phyloP scores from a whole-genome alignment of 2,113 vertebrate species.

The Cheirogaleus medius region DNA sequence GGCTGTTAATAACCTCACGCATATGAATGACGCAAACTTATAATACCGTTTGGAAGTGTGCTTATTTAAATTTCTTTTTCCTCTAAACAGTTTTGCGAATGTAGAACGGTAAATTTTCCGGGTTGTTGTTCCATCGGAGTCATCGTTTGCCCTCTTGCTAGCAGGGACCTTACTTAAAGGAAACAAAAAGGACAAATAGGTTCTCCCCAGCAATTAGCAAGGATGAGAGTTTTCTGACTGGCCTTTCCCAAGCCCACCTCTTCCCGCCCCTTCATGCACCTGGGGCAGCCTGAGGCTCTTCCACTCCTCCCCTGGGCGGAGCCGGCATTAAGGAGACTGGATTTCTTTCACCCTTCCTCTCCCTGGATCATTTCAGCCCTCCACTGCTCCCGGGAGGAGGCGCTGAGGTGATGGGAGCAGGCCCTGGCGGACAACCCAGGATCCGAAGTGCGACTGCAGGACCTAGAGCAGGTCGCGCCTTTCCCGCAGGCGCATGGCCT shows the following conservation, averaged over 20 bases:
- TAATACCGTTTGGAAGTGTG: neutral
- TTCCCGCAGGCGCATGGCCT: neutral
- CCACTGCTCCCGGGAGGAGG: neutral
- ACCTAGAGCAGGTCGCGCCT: accelerated
- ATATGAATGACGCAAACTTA: neutral
- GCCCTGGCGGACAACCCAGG: neutral
- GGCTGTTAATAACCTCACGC: neutral
- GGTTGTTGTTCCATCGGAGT: neutral
- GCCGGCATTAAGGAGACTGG: accelerated
- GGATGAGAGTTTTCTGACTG: neutral
- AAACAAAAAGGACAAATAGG: too few relatives aligned
- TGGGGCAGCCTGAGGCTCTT: accelerated
- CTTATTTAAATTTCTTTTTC: neutral
- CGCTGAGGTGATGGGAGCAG: too few relatives aligned
- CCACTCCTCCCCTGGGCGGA: neutral
- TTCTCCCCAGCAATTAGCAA: neutral
- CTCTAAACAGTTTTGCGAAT: neutral
- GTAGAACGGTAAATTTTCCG: neutral
- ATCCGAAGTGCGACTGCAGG: neutral
- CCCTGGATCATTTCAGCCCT: neutral
- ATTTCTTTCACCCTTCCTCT: neutral
- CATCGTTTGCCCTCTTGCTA: neutral
- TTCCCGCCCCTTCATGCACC: neutral
- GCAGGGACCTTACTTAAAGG: too few relatives aligned
- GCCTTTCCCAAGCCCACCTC: neutral